A percentile compares a stretch with the other conserved stretches of the same genome.
phyloP scores from a whole-genome alignment of 2,888 invertebrate genomes.

The Aquatica leii region DNA sequence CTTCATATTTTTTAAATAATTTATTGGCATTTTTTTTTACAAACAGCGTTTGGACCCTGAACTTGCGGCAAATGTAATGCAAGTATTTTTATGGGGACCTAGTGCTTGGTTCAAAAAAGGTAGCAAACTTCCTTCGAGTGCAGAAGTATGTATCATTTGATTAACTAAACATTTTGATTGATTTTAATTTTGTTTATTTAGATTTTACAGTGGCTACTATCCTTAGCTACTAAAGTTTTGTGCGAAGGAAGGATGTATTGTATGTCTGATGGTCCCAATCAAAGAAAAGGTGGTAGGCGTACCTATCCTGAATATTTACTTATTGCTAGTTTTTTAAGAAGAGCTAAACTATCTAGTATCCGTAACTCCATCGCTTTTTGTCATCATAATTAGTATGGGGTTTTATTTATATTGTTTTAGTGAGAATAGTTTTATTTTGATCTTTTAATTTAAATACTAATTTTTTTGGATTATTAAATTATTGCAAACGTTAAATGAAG shows the following conservation, averaged over 20 bases:
- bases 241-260: conserved; percentile 66
- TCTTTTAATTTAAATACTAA: neutral
- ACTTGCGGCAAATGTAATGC: conserved; percentile 78
- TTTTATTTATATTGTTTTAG: neutral
- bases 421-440: neutral
- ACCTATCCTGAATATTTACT: conserved; percentile 76
- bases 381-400: conserved; percentile 57
- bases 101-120: conserved; percentile 68
- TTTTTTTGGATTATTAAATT: no score
- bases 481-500: no score
- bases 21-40: neutral
- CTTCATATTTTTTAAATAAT: no score
- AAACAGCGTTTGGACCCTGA: conserved; percentile 66
- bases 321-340: conserved; percentile 73
- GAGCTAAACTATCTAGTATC: conserved; percentile 69
- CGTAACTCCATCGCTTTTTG: conserved; percentile 73
- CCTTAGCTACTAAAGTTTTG: conserved; percentile 77
- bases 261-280: conserved; percentile 16
- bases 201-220: conserved; percentile 79
- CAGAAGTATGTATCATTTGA: conserved; percentile 63
- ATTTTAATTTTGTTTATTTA: conserved; percentile 48
- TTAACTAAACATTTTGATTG: conserved; percentile 9
- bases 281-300: conserved; percentile 61
- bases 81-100: conserved; percentile 79
- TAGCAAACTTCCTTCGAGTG: conserved; percentile 67